These are phyloP conservation scores for Delphinapterus leucas DNA, from an alignment of 2,113 vertebrate species.

Conservation along the genomic window DNA sequence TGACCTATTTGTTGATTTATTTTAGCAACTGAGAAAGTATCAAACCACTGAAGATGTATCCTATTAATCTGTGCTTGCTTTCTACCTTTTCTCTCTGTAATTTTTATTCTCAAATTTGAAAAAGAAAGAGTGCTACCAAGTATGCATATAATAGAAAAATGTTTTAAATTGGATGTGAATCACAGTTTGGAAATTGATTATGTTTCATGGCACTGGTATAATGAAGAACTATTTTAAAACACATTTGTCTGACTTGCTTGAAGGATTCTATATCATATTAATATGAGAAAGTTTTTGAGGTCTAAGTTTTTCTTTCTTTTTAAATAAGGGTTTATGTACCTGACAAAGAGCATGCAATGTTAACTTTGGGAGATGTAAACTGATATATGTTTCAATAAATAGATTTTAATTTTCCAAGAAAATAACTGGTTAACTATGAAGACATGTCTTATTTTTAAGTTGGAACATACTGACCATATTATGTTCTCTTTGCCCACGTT, in stretches of 20 bases:
- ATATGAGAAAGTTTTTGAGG: slow-evolving; percentile 39
- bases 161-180: slow-evolving; percentile 2
- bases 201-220: not conserved
- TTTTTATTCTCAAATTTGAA: slow-evolving; percentile 32
- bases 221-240: slow-evolving; percentile 33
- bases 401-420: slow-evolving; percentile 17
- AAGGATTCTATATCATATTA: slow-evolving; percentile 26
- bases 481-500: not conserved
- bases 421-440: not conserved
- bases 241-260: slow-evolving; percentile 31
- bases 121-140: not conserved
- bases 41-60: slow-evolving; percentile 28
- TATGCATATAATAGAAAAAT: not conserved
- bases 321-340: not conserved
- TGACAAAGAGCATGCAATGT: not conserved
- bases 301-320: slow-evolving; percentile 42
- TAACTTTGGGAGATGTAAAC: not conserved
- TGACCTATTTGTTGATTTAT: slow-evolving; percentile 51
- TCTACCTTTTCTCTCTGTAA: slow-evolving; percentile 8
- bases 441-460: not conserved
- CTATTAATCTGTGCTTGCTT: slow-evolving; percentile 40
- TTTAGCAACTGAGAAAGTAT: slow-evolving; percentile 51
- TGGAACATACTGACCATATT: not conserved
- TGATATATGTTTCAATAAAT: not conserved
- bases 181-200: slow-evolving; percentile 40